Conservation (phyloP, 2,797 vertebrate genomes). For the Periparus ater region DNA sequence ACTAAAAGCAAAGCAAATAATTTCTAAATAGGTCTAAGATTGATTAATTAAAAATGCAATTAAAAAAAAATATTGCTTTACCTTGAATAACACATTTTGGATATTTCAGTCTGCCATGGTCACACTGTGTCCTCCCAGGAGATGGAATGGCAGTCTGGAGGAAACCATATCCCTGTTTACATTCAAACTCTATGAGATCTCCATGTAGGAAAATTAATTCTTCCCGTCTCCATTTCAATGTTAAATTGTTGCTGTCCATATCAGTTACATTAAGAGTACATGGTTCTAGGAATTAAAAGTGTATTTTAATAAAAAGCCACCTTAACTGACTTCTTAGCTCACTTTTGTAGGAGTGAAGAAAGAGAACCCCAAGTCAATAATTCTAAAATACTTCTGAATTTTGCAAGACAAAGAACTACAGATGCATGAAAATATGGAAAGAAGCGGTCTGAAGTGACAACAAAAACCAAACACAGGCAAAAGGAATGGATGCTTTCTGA, state of each 20-base stretch:
- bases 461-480: neutral
- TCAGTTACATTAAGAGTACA: conserved; percentile 54
- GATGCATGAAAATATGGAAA: neutral
- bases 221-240: conserved; percentile 73
- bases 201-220: conserved; percentile 72
- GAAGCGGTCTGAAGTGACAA: neutral
- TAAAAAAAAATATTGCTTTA: neutral
- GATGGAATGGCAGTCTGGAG: neutral
- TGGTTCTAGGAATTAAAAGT: conserved; percentile 67
- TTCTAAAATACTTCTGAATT: neutral
- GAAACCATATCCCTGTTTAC: conserved; percentile 69
- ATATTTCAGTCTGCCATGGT: conserved; percentile 66
- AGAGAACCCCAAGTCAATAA: neutral
- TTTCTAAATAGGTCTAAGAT: neutral
- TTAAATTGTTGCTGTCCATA: conserved; percentile 67
- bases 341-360: neutral
- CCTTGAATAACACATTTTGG: conserved; percentile 74
- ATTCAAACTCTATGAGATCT: conserved; percentile 77
- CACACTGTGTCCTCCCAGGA: conserved; percentile 68
- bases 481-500: neutral
- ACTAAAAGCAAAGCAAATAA: neutral
- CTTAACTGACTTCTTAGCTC: neutral
- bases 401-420: neutral
- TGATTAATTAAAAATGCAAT: neutral
- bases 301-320: neutral